These are phyloP conservation scores for Pseudochirops cupreus DNA, from an alignment of 2,797 vertebrate species.

Conservation along the genomic window DNA sequence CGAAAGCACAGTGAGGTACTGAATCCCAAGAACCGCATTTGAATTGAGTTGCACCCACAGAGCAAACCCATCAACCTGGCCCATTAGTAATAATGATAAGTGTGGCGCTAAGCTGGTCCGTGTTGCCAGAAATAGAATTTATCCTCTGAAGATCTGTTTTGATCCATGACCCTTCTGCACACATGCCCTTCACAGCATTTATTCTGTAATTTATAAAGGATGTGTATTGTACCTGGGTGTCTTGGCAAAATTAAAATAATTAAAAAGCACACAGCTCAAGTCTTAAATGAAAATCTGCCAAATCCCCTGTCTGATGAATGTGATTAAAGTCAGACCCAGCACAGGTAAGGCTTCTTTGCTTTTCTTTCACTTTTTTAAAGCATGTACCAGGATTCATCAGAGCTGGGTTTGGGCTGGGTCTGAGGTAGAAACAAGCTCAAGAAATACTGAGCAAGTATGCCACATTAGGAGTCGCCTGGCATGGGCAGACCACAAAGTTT, in stretches of 20 bases:
- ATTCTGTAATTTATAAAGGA: constrained; percentile 76
- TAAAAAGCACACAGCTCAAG: constrained; percentile 67
- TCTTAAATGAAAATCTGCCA: constrained; percentile 75
- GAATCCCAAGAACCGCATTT: constrained; percentile 61
- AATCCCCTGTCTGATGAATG: constrained; percentile 72
- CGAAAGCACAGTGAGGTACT: constrained; percentile 43
- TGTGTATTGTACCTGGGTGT: constrained; percentile 61
- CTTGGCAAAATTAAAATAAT: constrained; percentile 75
- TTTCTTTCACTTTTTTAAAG: not conserved
- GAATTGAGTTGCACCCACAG: not conserved
- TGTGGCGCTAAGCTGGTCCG: constrained; percentile 24
- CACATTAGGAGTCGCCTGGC: not conserved
- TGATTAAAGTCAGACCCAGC: constrained; percentile 75
- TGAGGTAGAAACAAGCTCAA: not conserved
- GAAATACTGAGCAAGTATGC: not conserved
- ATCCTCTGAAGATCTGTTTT: constrained; percentile 63
- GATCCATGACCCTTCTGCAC: constrained; percentile 59
- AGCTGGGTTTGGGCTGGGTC: not conserved
- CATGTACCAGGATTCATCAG: constrained; percentile 24
- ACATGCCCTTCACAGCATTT: constrained; percentile 47
- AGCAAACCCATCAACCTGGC: constrained; percentile 25
- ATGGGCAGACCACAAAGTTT: not conserved
- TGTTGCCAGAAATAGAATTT: constrained; percentile 57
- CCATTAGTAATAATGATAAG: constrained; percentile 70
- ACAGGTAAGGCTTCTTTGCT: constrained; percentile 55